Evolutionary conservation across 1,140 invertebrate genomes (phyloP).

Genomic region (Drosophila persimilis): DNA sequence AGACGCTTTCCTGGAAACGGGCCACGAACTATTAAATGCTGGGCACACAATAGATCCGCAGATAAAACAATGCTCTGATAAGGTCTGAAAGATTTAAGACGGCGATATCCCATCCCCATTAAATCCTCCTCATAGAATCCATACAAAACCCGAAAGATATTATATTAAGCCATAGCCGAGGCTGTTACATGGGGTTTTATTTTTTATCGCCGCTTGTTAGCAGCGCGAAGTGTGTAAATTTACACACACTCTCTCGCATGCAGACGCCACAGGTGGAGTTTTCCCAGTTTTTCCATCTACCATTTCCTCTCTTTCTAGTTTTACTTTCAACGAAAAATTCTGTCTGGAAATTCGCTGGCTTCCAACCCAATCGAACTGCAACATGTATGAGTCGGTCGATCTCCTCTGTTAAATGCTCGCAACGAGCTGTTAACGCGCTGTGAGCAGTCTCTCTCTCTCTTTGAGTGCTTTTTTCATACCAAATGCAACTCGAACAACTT

Average conservation of each 20-base stretch:
- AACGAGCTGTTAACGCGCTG: constrained; percentile 34
- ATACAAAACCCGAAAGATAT: constrained; percentile 17
- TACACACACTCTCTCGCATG: constrained; percentile 42
- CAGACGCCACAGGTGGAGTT: constrained; percentile 46
- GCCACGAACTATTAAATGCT: constrained; percentile 32
- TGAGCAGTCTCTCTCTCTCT: constrained; percentile 23
- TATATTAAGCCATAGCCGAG: constrained; percentile 29
- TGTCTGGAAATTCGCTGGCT: constrained; percentile 14
- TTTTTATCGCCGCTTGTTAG: constrained; percentile 57
- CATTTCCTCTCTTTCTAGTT: constrained; percentile 25
- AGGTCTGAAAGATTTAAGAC: constrained; percentile 52
- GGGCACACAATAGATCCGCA: constrained; percentile 48
- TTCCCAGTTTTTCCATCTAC: constrained; percentile 2
- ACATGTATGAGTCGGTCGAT: constrained; percentile 26
- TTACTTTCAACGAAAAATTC: constrained; percentile 60
- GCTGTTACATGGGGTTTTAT: constrained; percentile 38
- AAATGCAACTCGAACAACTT: no score
- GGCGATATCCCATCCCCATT: constrained; percentile 31
- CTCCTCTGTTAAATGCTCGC: constrained; percentile 28
- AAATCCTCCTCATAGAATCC: constrained; percentile 6
- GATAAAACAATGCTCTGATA: constrained; percentile 59
- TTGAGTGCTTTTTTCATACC: no score
- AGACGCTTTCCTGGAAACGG: constrained; percentile 56
- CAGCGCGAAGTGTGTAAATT: constrained; percentile 72
- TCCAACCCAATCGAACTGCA: constrained; percentile 24